These are phyloP conservation scores for Procambarus virginalis DNA, from an alignment of 1,140 invertebrate species.

Conservation along the genomic window DNA sequence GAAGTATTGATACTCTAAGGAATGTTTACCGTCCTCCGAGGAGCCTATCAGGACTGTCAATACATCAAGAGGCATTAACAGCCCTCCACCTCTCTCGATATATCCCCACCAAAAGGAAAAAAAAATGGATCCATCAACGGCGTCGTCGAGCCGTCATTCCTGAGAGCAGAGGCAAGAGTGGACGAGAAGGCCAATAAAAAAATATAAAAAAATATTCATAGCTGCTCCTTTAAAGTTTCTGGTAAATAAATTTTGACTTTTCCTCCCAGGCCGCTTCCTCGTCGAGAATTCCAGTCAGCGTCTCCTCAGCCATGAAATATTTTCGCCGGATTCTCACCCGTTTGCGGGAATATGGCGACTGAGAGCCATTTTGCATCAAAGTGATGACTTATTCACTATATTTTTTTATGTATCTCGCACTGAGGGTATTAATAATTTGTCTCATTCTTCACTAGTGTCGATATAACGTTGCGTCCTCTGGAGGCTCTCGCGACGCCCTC, in stretches of 20 bases:
- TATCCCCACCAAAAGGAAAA: background rate
- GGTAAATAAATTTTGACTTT: background rate
- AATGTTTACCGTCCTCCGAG: background rate
- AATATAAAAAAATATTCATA: background rate
- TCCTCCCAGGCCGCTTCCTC: background rate
- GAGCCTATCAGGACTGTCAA: background rate
- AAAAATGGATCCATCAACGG: background rate
- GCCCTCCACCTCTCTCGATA: background rate
- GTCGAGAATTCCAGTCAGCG: background rate
- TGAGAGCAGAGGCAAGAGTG: background rate
- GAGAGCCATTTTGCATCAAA: background rate
- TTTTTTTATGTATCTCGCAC: background rate
- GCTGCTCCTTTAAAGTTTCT: background rate
- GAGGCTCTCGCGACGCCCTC: too few relatives aligned
- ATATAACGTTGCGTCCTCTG: background rate
- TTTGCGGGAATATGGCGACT: background rate
- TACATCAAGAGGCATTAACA: background rate
- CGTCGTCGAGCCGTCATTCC: background rate
- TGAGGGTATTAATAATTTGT: background rate
- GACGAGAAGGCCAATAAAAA: background rate
- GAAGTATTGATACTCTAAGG: background rate
- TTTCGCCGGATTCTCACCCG: background rate
- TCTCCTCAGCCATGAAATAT: background rate
- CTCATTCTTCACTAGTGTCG: background rate
- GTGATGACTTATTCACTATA: background rate